phyloP scores from a whole-genome alignment of 2,797 vertebrate genomes.

The Peromyscus melanophrys region DNA sequence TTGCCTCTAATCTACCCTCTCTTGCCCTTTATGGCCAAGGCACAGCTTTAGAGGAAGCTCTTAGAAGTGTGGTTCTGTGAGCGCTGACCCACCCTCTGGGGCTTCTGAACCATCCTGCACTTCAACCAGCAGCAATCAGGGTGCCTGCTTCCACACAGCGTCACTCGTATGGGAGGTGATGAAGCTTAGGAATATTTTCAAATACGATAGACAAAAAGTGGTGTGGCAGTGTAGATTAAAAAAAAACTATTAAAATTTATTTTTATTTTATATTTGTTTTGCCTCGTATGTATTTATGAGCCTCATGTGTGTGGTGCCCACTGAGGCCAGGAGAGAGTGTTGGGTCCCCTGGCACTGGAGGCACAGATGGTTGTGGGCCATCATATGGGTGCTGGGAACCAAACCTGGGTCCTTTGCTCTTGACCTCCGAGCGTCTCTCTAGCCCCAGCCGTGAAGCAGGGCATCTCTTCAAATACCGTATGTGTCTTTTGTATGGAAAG shows the following conservation, averaged over 20 bases:
- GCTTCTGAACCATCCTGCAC: not conserved
- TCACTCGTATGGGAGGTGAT: not conserved
- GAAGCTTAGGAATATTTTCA: slow-evolving; percentile 5
- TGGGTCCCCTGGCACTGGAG: not conserved
- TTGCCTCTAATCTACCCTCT: not conserved
- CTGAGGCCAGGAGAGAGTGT: not conserved
- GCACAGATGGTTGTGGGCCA: not conserved
- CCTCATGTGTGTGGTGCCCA: not conserved
- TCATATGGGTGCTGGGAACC: not conserved
- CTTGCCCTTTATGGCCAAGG: not conserved
- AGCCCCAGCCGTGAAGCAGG: not conserved
- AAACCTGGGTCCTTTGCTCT: not conserved
- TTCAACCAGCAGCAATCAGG: not conserved
- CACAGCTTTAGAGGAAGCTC: not conserved
- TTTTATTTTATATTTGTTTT: not conserved
- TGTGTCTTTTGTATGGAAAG: not conserved
- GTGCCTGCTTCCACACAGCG: not conserved
- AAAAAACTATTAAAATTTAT: not conserved
- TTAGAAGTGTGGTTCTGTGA: not conserved
- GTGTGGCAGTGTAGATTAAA: not conserved
- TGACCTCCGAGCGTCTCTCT: not conserved
- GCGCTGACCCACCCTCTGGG: not conserved
- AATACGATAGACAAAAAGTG: not conserved
- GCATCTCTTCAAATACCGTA: slow-evolving; percentile 27
- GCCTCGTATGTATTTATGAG: not conserved